Percentiles rank a stretch among this genome's conserved stretches.
phyloP scores from a whole-genome alignment of 2,113 vertebrate species.

The Haliaeetus leucogaster region DNA sequence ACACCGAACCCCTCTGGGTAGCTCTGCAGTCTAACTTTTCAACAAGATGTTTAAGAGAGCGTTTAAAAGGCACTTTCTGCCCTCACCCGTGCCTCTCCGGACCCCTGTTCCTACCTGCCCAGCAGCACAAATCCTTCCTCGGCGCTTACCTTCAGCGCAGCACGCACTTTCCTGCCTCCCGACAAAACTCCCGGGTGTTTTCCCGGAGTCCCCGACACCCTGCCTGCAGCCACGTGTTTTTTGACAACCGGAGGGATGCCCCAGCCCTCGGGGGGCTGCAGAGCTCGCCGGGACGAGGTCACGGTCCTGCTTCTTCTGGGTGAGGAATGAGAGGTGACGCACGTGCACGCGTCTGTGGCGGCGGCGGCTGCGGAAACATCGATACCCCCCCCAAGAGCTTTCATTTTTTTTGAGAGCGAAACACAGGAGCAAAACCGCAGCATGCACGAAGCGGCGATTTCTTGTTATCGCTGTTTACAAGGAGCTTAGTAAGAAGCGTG shows the following conservation, averaged over 20 bases:
- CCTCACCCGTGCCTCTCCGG: neutral
- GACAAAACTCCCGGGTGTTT: neutral
- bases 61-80: neutral
- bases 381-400: neutral
- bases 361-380: neutral
- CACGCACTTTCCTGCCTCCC: neutral
- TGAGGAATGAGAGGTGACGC: neutral
- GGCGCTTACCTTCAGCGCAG: accelerated
- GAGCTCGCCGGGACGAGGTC: neutral
- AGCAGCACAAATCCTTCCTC: neutral
- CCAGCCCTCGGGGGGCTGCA: neutral
- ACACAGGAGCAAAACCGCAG: neutral
- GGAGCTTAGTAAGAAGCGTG: neutral
- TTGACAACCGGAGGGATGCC: neutral
- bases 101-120: neutral
- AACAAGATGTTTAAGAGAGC: neutral
- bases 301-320: neutral
- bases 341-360: accelerated
- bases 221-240: neutral
- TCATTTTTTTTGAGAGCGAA: neutral
- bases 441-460: accelerated
- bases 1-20: neutral
- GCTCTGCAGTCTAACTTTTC: neutral
- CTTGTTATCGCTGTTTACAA: neutral
- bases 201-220: accelerated